Base-by-base conservation (phyloP, 2,113 vertebrate genomes). In the Thymallus thymallus region DNA sequence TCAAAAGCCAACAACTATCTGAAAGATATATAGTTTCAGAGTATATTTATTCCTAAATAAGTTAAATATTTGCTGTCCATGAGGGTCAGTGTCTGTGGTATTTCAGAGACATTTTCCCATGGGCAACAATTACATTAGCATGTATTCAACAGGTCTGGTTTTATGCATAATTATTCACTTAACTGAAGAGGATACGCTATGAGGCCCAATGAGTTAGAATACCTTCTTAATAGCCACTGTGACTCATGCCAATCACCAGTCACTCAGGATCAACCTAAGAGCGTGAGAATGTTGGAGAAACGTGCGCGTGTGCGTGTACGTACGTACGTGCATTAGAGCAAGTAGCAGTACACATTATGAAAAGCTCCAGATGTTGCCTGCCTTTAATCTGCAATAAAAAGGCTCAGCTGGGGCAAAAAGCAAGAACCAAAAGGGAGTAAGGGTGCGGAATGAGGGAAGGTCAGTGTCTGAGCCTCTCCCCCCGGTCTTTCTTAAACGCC, bases 381-480 rank as follows among this genome's bases (percentile, higher is more conserved):
- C 94, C 92, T 94, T 90, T 95, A 95, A 95, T 94, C 94, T 92
- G 92, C 87, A 91, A 89, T 91, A 93, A 94, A 97, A 95, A 95
- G 92, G 93, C 93, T 95, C 96, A 92, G 93, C 89, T 94, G 93
- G 93, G 91, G 92, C 88, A 94, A 93, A 93, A 93, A 93, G 91
- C 88, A 92, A 90, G 90, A 88, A 85, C 80, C 87, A 86, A 64
- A 23, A 64, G 62, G 10, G 82, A 90, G 93, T 93, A 92, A 92
- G 93, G 91, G 89, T 90, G 88, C 30, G 93, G 93, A 95, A 95
- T 94, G 92, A 89, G 87, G 90, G 91, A 92, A 91, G 91, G 90
- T 93, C 92, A 93, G 88, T 86, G 82, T 87, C 86, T 81, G 74
- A 80, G 85, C 48, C 12, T 5, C 14, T 5, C 48, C 35, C 48